Base-by-base conservation (phyloP, 2,888 invertebrate genomes). In the Fissipunctia ypsillon region DNA sequence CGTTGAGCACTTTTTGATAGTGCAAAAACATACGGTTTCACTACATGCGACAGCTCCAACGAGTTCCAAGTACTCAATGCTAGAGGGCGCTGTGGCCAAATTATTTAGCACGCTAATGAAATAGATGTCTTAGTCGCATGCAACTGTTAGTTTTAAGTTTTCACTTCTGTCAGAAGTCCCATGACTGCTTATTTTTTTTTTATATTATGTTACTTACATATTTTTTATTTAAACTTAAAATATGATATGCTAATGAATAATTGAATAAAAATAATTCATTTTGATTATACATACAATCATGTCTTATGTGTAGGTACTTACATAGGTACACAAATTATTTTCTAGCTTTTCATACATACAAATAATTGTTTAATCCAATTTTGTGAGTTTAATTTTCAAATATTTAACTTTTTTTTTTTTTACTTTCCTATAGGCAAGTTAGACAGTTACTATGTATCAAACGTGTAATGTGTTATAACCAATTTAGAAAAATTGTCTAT, bases 171-270 rank as follows among this genome's bases (percentile, higher is more conserved):
- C n/a, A n/a, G n/a, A n/a, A n/a, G n/a, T n/a, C n/a, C n/a, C n/a
- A n/a, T n/a, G n/a, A n/a, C n/a, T n/a, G n/a, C n/a, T n/a, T n/a
- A n/a, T n/a, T n/a, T 25, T 64, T 38, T 31, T 25, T 43, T 28
- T 19, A 22, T 28, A 12, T 31, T n/a, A n/a, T n/a, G n/a, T n/a
- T n/a, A n/a, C n/a, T n/a, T 35, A 19, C 12, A 35, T 22, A 22
- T 5, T 14, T 41, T 61, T 56, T 48, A 56, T 16, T 31, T 41
- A 14, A 64, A 69, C 63, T 50, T 71, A 60, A 61, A 61, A n/a
- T 76, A 73, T 75, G 72, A 76, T 73, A 81, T 73, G 77, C 14
- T 57, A 57, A 45, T 65, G 43, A 67, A 61, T 76, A 61, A 77
- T 77, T 77, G 60, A 35, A 76, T 64, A 31, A 50, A 45, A 61